Evolutionary conservation across 2,113 vertebrate genomes (phyloP).

Genomic region (Chloroceryle aenea): DNA sequence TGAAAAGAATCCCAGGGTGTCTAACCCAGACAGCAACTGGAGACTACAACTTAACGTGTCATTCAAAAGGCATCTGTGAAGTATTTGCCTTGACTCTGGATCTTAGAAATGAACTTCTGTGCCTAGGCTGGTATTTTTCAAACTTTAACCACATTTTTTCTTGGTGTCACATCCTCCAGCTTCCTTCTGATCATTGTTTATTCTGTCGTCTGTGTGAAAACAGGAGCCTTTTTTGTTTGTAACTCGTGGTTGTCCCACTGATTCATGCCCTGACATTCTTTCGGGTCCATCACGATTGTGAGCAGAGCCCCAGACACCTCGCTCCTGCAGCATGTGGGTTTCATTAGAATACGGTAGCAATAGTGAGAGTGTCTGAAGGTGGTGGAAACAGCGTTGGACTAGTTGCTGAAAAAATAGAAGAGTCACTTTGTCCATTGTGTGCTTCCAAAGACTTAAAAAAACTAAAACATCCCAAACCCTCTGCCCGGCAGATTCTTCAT

Average conservation of each 20-base stretch:
- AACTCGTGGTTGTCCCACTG: conserved; percentile 8
- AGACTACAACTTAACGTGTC: conserved; percentile 55
- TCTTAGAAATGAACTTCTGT: conserved; percentile 60
- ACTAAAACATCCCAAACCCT: background rate
- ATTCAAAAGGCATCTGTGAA: conserved; percentile 64
- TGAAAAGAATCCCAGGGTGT: conserved; percentile 55
- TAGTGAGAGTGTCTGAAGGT: conserved; percentile 57
- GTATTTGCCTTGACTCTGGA: conserved; percentile 59
- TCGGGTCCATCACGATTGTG: background rate
- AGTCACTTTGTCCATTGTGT: conserved; percentile 40
- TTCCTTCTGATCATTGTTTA: conserved; percentile 67
- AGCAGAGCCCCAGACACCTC: conserved; percentile 45
- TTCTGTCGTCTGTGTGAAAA: conserved; percentile 54
- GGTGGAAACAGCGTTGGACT: conserved; percentile 58
- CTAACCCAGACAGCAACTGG: conserved; percentile 63
- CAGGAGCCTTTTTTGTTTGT: conserved; percentile 56
- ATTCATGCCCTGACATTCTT: conserved; percentile 64
- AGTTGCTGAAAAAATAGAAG: conserved; percentile 50
- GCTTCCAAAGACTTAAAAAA: conserved; percentile 19
- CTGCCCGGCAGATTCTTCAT: background rate
- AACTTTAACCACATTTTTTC: conserved; percentile 54
- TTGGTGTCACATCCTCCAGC: conserved; percentile 38
- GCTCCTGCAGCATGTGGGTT: conserved; percentile 21
- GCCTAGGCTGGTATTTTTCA: conserved; percentile 68
- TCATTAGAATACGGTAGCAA: conserved; percentile 31